Evolutionary conservation across 2,797 vertebrate species (phyloP).

Genomic region (Synaphobranchus kaupii): DNA sequence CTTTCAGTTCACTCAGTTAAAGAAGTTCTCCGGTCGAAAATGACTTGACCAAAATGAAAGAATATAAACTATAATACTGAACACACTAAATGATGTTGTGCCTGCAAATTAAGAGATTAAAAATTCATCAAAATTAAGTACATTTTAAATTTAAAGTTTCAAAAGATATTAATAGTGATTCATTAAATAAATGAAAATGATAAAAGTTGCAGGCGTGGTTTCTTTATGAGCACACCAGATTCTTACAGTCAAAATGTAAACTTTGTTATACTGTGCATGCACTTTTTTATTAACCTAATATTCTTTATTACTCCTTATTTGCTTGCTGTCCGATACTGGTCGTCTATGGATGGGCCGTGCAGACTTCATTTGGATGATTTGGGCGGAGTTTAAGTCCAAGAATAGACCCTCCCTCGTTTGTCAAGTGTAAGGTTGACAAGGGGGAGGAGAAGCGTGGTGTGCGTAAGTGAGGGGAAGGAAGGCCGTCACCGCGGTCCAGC

Average conservation of each 20-base stretch:
- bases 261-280: neutral
- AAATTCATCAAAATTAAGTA: neutral
- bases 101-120: neutral
- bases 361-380: conserved; percentile 16
- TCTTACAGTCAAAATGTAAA: neutral
- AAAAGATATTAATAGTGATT: neutral
- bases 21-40: conserved; percentile 14
- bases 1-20: neutral
- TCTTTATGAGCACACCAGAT: neutral
- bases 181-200: neutral
- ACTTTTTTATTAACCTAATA: neutral
- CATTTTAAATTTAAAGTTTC: neutral
- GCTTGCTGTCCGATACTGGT: neutral
- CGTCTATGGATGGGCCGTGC: neutral
- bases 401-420: conserved; percentile 48
- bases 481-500: conserved; percentile 24
- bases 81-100: neutral
- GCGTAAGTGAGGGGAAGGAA: conserved; percentile 30
- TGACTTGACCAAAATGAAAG: neutral
- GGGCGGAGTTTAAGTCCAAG: conserved; percentile 37
- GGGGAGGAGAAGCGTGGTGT: conserved; percentile 35
- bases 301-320: neutral
- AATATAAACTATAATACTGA: conserved; percentile 1
- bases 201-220: neutral
- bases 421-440: conserved; percentile 36